Conservation (phyloP, 2,888 invertebrate species). For the Abrostola tripartita region DNA sequence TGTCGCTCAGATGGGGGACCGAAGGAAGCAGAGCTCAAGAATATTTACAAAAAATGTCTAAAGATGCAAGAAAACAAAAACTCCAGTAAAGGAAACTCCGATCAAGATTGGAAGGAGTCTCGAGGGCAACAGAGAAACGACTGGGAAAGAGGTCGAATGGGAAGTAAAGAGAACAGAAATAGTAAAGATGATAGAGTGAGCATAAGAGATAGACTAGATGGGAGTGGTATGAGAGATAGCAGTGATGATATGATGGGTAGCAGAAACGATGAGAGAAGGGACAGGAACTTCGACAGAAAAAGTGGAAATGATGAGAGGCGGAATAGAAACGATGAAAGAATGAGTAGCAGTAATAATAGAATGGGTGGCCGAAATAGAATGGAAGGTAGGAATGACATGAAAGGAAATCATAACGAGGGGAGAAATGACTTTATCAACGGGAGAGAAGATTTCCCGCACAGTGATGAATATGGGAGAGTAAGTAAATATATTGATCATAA, state of each 20-base stretch:
- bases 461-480: conserved; percentile 71
- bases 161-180: conserved; percentile 59
- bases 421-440: conserved; percentile 58
- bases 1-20: conserved; percentile 89
- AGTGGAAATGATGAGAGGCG: conserved; percentile 46
- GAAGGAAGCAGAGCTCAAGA: conserved; percentile 88
- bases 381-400: conserved; percentile 48
- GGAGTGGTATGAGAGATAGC: conserved; percentile 45
- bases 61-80: conserved; percentile 78
- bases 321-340: conserved; percentile 47
- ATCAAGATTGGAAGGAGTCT: conserved; percentile 71
- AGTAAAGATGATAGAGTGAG: conserved; percentile 55
- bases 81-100: conserved; percentile 62
- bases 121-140: conserved; percentile 63
- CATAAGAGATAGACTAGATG: conserved; percentile 50
- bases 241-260: conserved; percentile 58
- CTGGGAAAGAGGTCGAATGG: conserved; percentile 60
- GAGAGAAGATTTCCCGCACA: conserved; percentile 68
- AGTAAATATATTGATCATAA: conserved; percentile 53
- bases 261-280: conserved; percentile 55
- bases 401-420: conserved; percentile 47
- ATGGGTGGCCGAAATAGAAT: conserved; percentile 44
- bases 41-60: conserved; percentile 88
- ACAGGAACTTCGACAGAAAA: conserved; percentile 35
- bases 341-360: conserved; percentile 45